phyloP scores from a whole-genome alignment of 2,888 invertebrate species.

The Amphipoea oculea region DNA sequence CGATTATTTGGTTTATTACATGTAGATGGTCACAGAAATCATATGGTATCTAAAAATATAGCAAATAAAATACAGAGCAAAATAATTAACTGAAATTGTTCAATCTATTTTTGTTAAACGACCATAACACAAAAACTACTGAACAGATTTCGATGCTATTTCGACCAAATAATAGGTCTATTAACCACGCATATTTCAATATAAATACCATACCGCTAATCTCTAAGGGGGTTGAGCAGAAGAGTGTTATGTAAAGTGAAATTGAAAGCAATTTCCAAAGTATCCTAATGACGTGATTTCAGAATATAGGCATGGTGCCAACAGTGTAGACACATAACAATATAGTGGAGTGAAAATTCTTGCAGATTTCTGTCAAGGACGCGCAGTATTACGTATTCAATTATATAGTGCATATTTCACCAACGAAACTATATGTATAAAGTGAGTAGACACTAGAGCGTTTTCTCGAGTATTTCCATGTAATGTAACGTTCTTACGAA shows the following conservation, averaged over 20 bases:
- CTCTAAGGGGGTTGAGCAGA: background rate
- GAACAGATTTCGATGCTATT: conserved; percentile 14
- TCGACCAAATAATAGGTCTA: background rate
- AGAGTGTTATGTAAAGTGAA: conserved; percentile 2
- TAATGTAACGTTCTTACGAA: too few relatives aligned
- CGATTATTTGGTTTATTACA: background rate
- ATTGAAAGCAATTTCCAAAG: conserved; percentile 16
- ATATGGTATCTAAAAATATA: conserved; percentile 14
- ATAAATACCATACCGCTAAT: background rate
- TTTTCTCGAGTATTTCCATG: too few relatives aligned
- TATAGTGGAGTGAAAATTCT: conserved; percentile 36
- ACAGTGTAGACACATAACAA: conserved; percentile 27
- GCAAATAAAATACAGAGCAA: background rate
- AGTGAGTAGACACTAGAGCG: too few relatives aligned
- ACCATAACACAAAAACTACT: conserved; percentile 3
- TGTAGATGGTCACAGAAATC: background rate
- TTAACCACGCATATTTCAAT: background rate
- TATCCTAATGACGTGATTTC: conserved; percentile 30
- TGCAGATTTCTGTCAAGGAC: conserved; percentile 42
- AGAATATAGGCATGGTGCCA: conserved; percentile 50
- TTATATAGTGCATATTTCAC: background rate
- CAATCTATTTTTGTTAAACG: background rate
- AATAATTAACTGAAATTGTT: background rate
- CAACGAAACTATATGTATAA: background rate
- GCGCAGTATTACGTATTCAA: conserved; percentile 15